These are phyloP conservation scores for Euspilapteryx auroguttella DNA, from an alignment of 2,888 invertebrate genomes.

Conservation along the genomic window DNA sequence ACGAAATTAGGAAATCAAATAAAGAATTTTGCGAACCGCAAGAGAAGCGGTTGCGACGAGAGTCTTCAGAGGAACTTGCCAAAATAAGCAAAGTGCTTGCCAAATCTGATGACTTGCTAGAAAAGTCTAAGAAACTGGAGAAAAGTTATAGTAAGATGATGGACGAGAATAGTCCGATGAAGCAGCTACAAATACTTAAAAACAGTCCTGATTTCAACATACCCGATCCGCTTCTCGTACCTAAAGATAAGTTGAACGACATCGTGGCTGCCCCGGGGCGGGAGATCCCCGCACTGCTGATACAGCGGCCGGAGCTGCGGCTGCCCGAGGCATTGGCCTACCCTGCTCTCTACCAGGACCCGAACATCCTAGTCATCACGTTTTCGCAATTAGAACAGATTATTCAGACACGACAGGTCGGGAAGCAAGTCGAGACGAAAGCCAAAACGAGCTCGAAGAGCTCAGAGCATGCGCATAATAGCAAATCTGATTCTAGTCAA, in stretches of 20 bases:
- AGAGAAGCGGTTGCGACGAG: slow-evolving; percentile 37
- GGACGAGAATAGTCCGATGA: slow-evolving; percentile 65
- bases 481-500: too few species aligned
- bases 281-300: slow-evolving; percentile 75
- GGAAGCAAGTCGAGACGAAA: slow-evolving; percentile 12
- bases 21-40: slow-evolving; percentile 53
- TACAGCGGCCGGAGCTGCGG: slow-evolving; percentile 71
- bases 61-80: slow-evolving; percentile 29
- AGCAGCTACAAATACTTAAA: slow-evolving; percentile 71
- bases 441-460: neutral
- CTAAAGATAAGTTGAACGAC: slow-evolving; percentile 72
- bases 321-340: slow-evolving; percentile 74
- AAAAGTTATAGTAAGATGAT: slow-evolving; percentile 20
- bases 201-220: slow-evolving; percentile 69
- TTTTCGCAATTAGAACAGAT: slow-evolving; percentile 72
- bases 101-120: slow-evolving; percentile 22
- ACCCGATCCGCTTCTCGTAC: slow-evolving; percentile 81
- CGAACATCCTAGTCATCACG: slow-evolving; percentile 77
- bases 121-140: slow-evolving; percentile 23
- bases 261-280: slow-evolving; percentile 72
- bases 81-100: slow-evolving; percentile 40
- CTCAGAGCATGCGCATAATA: slow-evolving; percentile 11
- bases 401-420: slow-evolving; percentile 50
- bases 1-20: slow-evolving; percentile 65
- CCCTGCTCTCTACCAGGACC: slow-evolving; percentile 73